Evolutionary conservation across 2,113 vertebrate species (phyloP).

Genomic region (Cervus canadensis): DNA sequence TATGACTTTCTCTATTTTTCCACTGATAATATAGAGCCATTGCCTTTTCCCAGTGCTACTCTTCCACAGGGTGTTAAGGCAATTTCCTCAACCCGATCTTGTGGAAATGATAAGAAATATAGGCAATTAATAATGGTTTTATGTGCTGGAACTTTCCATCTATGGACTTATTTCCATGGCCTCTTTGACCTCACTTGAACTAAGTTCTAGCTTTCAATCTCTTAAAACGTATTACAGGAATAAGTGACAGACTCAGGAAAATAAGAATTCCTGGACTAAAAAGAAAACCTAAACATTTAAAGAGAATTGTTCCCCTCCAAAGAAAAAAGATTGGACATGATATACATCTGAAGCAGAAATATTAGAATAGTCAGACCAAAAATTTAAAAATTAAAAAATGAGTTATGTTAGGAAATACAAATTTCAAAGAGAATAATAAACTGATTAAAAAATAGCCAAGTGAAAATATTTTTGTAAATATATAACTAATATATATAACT

Average conservation of each 20-base stretch:
- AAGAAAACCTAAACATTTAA: not conserved
- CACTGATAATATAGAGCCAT: no score
- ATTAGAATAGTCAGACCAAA: not conserved
- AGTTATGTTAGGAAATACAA: not conserved
- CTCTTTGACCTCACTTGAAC: not conserved
- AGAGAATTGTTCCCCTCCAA: not conserved
- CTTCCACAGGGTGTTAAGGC: no score
- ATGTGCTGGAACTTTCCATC: not conserved
- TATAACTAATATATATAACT: no score
- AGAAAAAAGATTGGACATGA: not conserved
- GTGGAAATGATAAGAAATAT: not conserved
- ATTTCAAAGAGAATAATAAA: not conserved
- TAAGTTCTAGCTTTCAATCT: not conserved
- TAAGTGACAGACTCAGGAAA: not conserved
- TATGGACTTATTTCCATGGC: not conserved
- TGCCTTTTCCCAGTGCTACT: no score
- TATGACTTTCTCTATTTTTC: no score
- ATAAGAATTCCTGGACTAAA: not conserved
- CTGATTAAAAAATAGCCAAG: not conserved
- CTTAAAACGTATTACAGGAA: not conserved
- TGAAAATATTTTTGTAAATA: not conserved
- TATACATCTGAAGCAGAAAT: not conserved
- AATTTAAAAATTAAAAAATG: not conserved
- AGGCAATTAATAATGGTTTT: not conserved
- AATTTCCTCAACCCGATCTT: not conserved